phyloP scores from a whole-genome alignment of 2,888 invertebrate genomes.

The Adelognathus sp. region DNA sequence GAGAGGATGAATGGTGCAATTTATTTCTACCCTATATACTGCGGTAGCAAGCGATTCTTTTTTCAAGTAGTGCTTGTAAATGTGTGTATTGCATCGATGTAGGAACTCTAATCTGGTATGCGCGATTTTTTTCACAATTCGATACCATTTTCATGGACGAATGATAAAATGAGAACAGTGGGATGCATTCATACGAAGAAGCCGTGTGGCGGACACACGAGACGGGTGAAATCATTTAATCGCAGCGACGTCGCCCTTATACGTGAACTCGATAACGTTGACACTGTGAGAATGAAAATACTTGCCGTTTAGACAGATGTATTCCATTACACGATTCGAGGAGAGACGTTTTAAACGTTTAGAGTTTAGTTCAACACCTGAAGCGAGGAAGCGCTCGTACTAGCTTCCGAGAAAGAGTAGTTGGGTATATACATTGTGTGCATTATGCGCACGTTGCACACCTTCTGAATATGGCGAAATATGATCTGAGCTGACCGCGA shows the following conservation, averaged over 20 bases:
- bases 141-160: slow-evolving; percentile 37
- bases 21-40: slow-evolving; percentile 35
- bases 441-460: slow-evolving; percentile 44
- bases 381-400: slow-evolving; percentile 12
- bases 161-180: slow-evolving; percentile 13
- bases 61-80: no score
- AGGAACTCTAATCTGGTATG: background rate
- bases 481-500: slow-evolving; percentile 63
- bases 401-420: slow-evolving; percentile 44
- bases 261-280: slow-evolving; percentile 20
- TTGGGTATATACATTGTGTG: no score
- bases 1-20: slow-evolving; percentile 50
- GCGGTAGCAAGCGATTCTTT: no score
- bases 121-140: slow-evolving; percentile 4
- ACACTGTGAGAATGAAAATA: slow-evolving; percentile 8
- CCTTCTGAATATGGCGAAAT: slow-evolving; percentile 61
- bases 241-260: background rate
- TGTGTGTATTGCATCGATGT: no score
- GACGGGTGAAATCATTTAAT: slow-evolving; percentile 40
- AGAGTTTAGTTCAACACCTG: background rate
- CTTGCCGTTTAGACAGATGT: background rate
- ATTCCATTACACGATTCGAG: slow-evolving; percentile 39
- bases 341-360: background rate
- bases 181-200: slow-evolving; percentile 41
- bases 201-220: slow-evolving; percentile 3